Evolutionary conservation across 2,797 vertebrate species (phyloP), one percentile per base, ranked within the genome.

Genomic region (Oreochromis grahami): DNA sequence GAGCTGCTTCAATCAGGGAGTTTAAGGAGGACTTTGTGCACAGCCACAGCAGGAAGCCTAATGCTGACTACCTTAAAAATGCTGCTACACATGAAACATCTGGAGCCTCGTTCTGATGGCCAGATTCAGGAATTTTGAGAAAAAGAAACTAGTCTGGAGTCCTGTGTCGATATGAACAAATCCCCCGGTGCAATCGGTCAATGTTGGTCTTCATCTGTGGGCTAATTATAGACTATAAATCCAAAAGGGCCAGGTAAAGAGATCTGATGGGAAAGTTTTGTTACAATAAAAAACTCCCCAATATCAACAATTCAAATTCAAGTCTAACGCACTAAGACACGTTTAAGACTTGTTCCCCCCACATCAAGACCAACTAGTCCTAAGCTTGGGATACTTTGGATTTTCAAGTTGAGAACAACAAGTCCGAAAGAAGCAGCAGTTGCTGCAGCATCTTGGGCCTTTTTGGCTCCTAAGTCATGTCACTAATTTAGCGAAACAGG

Each of bases 51-150:
- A 82, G 83, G 74, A 78, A 11, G 78, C 80, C 50, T 72, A 72
- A 56, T 14, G 65, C 77, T 38, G 72, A 77, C 88, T 91, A 92
- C 78, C 80, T 89, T 87, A 87, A 80, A 82, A 34, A 21, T 79
- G 45, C 76, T 85, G 83, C 83, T 86, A 91, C 13, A 83, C 76
- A 78, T n/a, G 15, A 88, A 84, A 36, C 9, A 10, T 4, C n/a
- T 4, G n/a, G 15, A 68, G 56, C 79, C 15, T 77, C 15, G 45
- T 88, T 91, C 93, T 93, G 94, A 84, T 60, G 89, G 94, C 92
- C 95, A 93, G 93, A 91, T 77, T 85, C 63, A 84, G 51, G 41
- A 58, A 26, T 55, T 32, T 11, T 36, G 21, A 51, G 21, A 29
- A 70, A 70, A 45, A 21, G 8, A 21, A 36, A 11, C n/a, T 12